Base-by-base conservation (phyloP, 2,797 vertebrate species). In the Sebastes paucispinis region DNA sequence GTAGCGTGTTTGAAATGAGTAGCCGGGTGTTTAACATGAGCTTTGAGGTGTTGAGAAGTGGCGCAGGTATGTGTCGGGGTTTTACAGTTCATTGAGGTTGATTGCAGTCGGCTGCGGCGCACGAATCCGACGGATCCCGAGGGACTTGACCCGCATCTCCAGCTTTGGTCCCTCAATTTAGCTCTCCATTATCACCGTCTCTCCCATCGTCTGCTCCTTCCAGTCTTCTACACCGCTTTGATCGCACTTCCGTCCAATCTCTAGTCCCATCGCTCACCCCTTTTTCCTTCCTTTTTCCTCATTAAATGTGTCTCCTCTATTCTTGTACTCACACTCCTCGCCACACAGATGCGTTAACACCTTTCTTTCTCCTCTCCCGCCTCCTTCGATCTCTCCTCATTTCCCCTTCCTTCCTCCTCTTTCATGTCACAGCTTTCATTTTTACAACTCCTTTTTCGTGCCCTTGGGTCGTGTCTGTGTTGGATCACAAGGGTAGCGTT, bases 131-230 rank as follows among this genome's bases (percentile, higher is more conserved):
- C 79, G 16, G 60, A 82, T 63, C 77, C 69, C 66, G 55, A 77
- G 80, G 87, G 84, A 83, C 89, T 82, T 43, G 70, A 82, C 80
- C 79, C 65, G 34, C 77, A 77, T 86, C 81, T 74, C 73, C 75
- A 69, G 69, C 34, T 71, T 72, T 8, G 3, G 67, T 80, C 47
- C 76, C 11, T 78, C 74, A 75, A 36, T 79, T 82, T 77, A 83
- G n/a, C 66, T 60, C 77, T 78, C 80, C 27, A 66, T 89, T 77
- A 60, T 77, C 63, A 59, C 69, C 52, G 52, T 69, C 39, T 5
- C 69, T 68, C 58, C 74, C 64, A 27, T 77, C 4, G n/a, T 62
- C 70, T 69, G 29, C 69, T 72, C 52, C 64, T 77, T 76, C 68
- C 47, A 27, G 13, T 50, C 31, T 57, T 43, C 76, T 47, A 10